Base-by-base conservation (phyloP, 2,888 invertebrate genomes). In the Seladonia tumulorum region DNA sequence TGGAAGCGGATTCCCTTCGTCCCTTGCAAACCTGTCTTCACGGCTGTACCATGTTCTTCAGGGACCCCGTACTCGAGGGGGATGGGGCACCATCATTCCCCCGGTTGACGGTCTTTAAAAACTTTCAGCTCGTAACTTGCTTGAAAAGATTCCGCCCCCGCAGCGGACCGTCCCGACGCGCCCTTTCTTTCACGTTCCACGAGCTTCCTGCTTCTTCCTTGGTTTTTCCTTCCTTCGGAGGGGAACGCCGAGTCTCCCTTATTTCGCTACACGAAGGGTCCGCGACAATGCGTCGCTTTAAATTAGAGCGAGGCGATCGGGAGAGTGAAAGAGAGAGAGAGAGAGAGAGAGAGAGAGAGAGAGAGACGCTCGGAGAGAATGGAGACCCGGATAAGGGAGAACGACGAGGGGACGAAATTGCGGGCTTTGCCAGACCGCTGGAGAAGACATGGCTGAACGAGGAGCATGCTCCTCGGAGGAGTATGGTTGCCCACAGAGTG, bases 81-180 rank as follows among this genome's bases (percentile, higher is more conserved):
- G 22, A 53, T 53, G 53, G 53, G 53, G 53, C 18, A 53, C 53
- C 53, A 22, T 7, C 53, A 22, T 53, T 53, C 53, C 90, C 91
- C 87, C 82, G 91, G 91, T 88, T 90, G 93, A 92, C 92, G 90
- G 91, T 92, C 93, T 93, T 93, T 93, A 93, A 93, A 93, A 93
- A 93, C 88, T 93, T 93, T 93, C 92, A 90, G 79, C 90, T 89
- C 86, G 86, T 89, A 92, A 92, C 88, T 93, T 92, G 83, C 87
- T 88, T 93, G 92, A 92, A 93, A 93, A 91, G 91, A 86, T 75
- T 53, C 87, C 85, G 82, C 71, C 77, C 76, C 81, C 78, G 71
- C 81, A 66, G 60, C 60, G 60, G 5, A 25, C n/a, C n/a, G n/a
- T 25, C 60, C 14, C 74, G 82, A 73, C 71, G 57, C 74, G 35